Conservation (phyloP, 2,113 vertebrate species). For the Muntiacus reevesi region DNA sequence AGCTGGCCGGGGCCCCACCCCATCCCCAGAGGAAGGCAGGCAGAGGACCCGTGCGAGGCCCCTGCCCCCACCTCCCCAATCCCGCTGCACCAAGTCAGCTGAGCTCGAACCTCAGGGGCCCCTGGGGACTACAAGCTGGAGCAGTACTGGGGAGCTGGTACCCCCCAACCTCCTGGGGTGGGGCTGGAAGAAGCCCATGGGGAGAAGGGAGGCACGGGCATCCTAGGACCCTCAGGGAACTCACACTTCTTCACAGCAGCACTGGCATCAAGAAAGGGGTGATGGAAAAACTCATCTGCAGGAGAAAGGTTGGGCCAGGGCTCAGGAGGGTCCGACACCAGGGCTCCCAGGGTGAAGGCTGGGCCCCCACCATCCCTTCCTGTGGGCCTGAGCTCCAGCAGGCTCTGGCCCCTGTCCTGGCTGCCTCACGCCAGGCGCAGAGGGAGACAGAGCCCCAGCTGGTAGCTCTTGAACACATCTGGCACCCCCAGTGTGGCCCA, state of each 20-base stretch:
- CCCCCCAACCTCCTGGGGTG: background rate
- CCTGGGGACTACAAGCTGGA: background rate
- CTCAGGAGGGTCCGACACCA: background rate
- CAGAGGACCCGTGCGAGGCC: background rate
- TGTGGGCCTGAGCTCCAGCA: background rate
- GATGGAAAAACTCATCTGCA: constrained; percentile 95
- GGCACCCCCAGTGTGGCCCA: background rate
- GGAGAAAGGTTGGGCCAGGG: background rate
- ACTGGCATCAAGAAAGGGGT: constrained; percentile 91
- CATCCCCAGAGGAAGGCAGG: background rate
- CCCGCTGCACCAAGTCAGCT: background rate
- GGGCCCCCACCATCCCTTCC: background rate
- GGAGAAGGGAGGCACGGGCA: background rate
- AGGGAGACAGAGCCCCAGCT: background rate
- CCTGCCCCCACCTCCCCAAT: background rate
- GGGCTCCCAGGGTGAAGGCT: background rate
- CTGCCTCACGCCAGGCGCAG: background rate
- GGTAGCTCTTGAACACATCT: background rate
- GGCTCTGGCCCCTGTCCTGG: background rate
- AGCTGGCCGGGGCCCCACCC: background rate
- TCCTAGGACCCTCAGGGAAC: constrained; percentile 69
- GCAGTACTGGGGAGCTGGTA: background rate
- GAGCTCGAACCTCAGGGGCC: background rate
- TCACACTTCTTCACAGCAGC: constrained; percentile 92
- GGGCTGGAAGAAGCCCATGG: background rate